Conservation (phyloP, 2,888 invertebrate genomes). For the Drosophila yooni region DNA sequence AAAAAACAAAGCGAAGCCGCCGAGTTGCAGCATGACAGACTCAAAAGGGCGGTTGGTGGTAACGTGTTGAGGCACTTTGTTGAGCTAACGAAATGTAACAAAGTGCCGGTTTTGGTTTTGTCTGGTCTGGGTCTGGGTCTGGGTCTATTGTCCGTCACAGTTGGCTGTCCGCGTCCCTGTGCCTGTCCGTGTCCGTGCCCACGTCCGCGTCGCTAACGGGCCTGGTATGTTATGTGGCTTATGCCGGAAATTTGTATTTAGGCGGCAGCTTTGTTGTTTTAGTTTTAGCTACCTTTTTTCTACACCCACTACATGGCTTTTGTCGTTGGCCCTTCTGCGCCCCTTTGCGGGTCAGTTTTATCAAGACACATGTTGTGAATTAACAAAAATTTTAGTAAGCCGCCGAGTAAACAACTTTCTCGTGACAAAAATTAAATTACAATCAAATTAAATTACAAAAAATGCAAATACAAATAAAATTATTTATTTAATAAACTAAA, state of each 20-base stretch:
- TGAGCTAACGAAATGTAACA: slow-evolving; percentile 79
- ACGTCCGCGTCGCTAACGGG: slow-evolving; percentile 59
- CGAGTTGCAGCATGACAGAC: slow-evolving; percentile 53
- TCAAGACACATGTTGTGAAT: slow-evolving; percentile 10
- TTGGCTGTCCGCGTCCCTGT: slow-evolving; percentile 15
- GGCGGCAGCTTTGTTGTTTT: slow-evolving; percentile 36
- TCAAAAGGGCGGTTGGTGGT: slow-evolving; percentile 4
- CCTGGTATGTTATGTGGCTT: slow-evolving; percentile 77
- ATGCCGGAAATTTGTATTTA: slow-evolving; percentile 82
- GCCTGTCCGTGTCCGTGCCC: slow-evolving; percentile 22
- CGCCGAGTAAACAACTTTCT: background rate
- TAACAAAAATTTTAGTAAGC: slow-evolving; percentile 9
- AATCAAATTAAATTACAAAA: background rate
- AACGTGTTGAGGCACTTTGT: slow-evolving; percentile 79
- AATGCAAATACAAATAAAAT: background rate
- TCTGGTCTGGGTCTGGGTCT: slow-evolving; percentile 5
- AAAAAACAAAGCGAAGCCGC: slow-evolving; percentile 56
- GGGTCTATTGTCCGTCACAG: slow-evolving; percentile 46
- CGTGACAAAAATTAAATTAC: background rate
- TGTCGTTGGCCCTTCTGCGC: slow-evolving; percentile 12
- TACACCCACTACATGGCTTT: slow-evolving; percentile 13
- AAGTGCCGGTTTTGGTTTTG: slow-evolving; percentile 53
- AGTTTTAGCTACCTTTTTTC: background rate
- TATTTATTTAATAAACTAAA: background rate
- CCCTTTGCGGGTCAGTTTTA: slow-evolving; percentile 27